These are phyloP conservation scores for Aplysina aerophoba DNA, from an alignment of 37 sponge, comb jelly and placozoan genomes.

Conservation along the genomic window DNA sequence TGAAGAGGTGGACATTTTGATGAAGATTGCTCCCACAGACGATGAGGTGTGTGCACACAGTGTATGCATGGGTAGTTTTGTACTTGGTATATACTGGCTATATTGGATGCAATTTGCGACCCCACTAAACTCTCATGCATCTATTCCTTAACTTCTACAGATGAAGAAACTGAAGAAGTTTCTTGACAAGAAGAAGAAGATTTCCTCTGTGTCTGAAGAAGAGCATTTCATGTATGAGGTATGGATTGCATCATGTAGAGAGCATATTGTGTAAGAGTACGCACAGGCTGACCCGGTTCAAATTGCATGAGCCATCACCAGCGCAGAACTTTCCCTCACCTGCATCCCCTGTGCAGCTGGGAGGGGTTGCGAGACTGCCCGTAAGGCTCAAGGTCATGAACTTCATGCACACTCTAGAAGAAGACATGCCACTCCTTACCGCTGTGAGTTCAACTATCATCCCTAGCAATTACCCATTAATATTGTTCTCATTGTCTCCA, in stretches of 20 bases:
- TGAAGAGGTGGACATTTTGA: constrained; percentile 77
- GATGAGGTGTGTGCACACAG: constrained; percentile 51
- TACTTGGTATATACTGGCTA: too few species aligned
- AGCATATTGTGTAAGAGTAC: too few species aligned
- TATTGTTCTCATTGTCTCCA: too few species aligned
- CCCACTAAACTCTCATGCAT: too few species aligned
- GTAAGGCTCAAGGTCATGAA: constrained; percentile 65
- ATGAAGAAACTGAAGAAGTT: constrained; percentile 63
- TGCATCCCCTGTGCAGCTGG: constrained; percentile 44
- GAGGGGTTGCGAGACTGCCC: constrained; percentile 63
- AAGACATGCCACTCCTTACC: constrained; percentile 52
- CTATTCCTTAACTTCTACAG: not conserved
- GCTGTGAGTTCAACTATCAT: constrained; percentile 65
- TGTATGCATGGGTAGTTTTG: too few species aligned
- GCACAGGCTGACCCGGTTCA: too few species aligned
- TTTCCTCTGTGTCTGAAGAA: constrained; percentile 40
- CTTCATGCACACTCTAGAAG: constrained; percentile 77
- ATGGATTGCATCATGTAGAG: too few species aligned
- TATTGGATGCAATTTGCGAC: too few species aligned
- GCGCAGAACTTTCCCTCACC: too few species aligned
- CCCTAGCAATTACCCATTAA: too few species aligned
- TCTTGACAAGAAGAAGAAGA: constrained; percentile 54
- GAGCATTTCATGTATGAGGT: constrained; percentile 72
- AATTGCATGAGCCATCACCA: too few species aligned
- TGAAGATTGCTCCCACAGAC: constrained; percentile 69